Conservation (phyloP, 2,797 vertebrate genomes). For the Gadopsis bispinosus region DNA sequence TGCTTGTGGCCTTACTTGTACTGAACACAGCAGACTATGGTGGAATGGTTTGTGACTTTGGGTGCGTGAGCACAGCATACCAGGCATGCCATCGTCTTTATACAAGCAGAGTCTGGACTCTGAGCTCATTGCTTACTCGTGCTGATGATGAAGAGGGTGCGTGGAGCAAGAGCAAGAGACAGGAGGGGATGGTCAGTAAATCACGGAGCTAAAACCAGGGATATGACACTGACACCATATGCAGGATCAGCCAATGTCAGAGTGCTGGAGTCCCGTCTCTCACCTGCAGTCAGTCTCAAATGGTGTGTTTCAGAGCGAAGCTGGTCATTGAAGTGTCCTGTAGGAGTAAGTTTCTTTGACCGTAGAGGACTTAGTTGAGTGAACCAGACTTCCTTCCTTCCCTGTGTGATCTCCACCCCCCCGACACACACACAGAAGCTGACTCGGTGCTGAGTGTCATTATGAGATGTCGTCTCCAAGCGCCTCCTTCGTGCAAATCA, state of each 20-base stretch:
- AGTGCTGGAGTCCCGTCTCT: constrained; percentile 4
- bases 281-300: constrained; percentile 10
- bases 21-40: constrained; percentile 45
- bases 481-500: constrained; percentile 97
- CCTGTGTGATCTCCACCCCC: constrained; percentile 54
- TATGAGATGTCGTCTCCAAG: constrained; percentile 97
- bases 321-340: constrained; percentile 25
- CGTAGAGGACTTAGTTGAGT: constrained; percentile 28
- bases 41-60: constrained; percentile 70
- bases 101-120: constrained; percentile 67
- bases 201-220: constrained; percentile 56
- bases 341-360: constrained; percentile 32
- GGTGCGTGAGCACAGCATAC: constrained; percentile 75
- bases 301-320: constrained; percentile 24
- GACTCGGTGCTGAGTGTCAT: constrained; percentile 86
- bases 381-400: constrained; percentile 50
- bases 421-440: constrained; percentile 78
- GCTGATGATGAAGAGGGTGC: constrained; percentile 60
- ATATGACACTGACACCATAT: constrained; percentile 27
- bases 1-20: constrained; percentile 50
- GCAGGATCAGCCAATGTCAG: constrained; percentile 33
- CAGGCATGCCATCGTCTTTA: constrained; percentile 79
- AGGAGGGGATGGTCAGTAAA: constrained; percentile 39
- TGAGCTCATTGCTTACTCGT: constrained; percentile 61
- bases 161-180: constrained; percentile 31